phyloP scores from a whole-genome alignment of 1,140 invertebrate species.

The Bombus waltoni region DNA sequence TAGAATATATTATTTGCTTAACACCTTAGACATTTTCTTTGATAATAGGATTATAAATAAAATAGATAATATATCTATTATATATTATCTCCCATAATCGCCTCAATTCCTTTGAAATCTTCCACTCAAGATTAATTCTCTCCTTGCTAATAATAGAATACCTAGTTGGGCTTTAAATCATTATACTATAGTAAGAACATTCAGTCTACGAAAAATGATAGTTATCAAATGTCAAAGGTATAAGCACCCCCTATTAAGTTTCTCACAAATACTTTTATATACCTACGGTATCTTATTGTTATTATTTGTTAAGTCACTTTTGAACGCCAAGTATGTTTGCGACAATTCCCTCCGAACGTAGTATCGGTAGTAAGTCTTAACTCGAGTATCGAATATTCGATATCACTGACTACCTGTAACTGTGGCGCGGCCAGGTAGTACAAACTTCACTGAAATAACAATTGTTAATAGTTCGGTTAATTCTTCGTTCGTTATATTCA shows the following conservation, averaged over 20 bases:
- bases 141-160: not conserved
- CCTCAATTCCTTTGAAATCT: not conserved
- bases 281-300: constrained; percentile 3
- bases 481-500: not conserved
- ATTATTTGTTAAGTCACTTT: constrained; percentile 38
- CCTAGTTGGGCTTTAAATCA: not conserved
- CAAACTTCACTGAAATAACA: constrained; percentile 2
- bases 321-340: constrained; percentile 24
- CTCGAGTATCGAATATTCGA: constrained; percentile 16
- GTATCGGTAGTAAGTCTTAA: not conserved
- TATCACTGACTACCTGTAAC: not conserved
- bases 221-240: constrained; percentile 22
- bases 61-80: not conserved
- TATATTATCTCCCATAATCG: not conserved
- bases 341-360: constrained; percentile 36
- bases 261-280: constrained; percentile 10
- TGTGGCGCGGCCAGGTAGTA: constrained; percentile 3
- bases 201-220: constrained; percentile 12
- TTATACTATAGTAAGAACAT: constrained; percentile 1
- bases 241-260: constrained; percentile 10
- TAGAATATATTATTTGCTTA: constrained; percentile 2
- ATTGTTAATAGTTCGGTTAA: not conserved
- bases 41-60: not conserved
- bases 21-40: not conserved
- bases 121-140: not conserved